phyloP scores from a whole-genome alignment of 2,113 vertebrate species.

The Pterocles gutturalis region DNA sequence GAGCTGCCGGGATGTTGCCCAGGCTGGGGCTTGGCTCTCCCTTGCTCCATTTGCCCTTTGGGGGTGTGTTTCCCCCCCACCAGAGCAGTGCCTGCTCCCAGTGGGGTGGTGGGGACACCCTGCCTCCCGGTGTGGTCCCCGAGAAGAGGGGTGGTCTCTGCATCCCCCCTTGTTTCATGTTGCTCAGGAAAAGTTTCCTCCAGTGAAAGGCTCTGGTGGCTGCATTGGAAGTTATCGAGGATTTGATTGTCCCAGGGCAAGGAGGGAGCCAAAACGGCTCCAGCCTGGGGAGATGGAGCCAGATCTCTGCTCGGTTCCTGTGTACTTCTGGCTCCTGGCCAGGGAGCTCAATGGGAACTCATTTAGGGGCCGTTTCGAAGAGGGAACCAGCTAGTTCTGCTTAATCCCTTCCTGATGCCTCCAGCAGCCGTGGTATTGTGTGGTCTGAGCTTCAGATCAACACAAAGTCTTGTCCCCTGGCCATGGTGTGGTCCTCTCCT shows the following conservation, averaged over 20 bases:
- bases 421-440: not conserved
- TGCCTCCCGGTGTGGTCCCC: not conserved
- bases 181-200: not conserved
- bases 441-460: not conserved
- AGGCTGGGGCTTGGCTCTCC: not conserved
- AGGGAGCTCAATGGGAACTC: not conserved
- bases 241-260: not conserved
- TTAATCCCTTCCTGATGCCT: not conserved
- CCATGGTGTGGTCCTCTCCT: not conserved
- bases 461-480: not conserved
- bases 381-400: not conserved
- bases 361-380: not conserved
- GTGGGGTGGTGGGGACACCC: not conserved
- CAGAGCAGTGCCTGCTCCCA: not conserved
- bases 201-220: not conserved
- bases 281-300: fast-evolving
- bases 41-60: fast-evolving
- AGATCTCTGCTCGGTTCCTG: not conserved
- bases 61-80: not conserved
- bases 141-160: not conserved
- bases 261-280: not conserved
- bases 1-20: not conserved
- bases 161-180: not conserved
- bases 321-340: not conserved
- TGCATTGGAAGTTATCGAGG: not conserved